Base-by-base conservation (phyloP, 1,140 invertebrate genomes). In the Pogonomyrmex barbatus region DNA sequence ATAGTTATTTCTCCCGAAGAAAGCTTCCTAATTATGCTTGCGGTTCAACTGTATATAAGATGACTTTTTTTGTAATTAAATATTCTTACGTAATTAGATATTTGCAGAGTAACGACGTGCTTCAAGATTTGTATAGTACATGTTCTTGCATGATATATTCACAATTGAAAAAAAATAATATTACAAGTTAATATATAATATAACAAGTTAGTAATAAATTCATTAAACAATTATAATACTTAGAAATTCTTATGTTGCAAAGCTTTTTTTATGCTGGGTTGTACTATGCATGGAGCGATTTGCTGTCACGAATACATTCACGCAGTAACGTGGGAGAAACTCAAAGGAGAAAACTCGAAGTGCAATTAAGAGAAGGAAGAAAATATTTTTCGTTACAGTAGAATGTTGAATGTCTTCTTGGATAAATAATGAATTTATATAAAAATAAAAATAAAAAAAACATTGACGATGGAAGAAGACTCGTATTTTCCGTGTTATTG, bases 341-440 rank as follows among this genome's bases (percentile, higher is more conserved):
- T 82, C 33, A 63, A 76, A 52, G 14, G n/a, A 54, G 60, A 50
- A 76, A 60, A 83, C 24, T 90, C 65, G 45, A 91, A 91, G 87
- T 90, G 87, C 89, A 81, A 90, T 85, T 91, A 91, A 56, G 68
- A 67, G 82, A 73, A 73, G 47, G 47, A 75, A 58, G 81, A 84
- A 58, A 86, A 84, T 90, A 88, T 88, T 90, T 91, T 91, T 87
- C 30, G 68, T 91, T 91, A 91, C 75, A 87, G 56, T 73, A 77
- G 62, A 36, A 45, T 14, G 33, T 86, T 56, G 70, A 73, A 76
- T 33, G 33, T 86, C 56, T 90, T 47, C 45, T 42, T 58, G 52
- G 33, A n/a, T 86, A 88, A 68, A 88, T 84, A 75, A 82, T 14
- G 14, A 88, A 52, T 70, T 56, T 79, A 84, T 24, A 24, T 24